phyloP scores from a whole-genome alignment of 2,113 vertebrate genomes.

The Accipiter virgatus region DNA sequence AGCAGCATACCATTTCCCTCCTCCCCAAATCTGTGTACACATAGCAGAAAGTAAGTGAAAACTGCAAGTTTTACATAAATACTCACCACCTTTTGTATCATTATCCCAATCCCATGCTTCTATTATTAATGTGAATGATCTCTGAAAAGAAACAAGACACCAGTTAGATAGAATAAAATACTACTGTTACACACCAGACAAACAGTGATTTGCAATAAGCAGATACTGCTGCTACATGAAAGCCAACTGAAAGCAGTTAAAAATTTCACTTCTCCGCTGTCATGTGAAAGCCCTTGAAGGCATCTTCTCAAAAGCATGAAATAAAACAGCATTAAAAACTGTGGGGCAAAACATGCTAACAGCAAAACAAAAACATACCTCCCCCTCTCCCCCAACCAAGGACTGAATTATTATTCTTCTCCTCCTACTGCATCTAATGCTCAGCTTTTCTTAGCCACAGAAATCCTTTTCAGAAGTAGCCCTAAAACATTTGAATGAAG shows the following conservation, averaged over 20 bases:
- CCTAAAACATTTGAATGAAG: neutral
- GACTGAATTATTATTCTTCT: neutral
- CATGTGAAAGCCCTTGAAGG: constrained; percentile 4
- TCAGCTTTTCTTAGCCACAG: neutral
- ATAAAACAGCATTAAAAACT: neutral
- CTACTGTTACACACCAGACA: neutral
- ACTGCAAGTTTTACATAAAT: neutral
- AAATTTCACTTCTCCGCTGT: neutral
- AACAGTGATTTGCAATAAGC: neutral
- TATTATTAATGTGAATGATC: constrained; percentile 89
- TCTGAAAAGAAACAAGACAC: constrained; percentile 73
- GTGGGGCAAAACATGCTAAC: neutral
- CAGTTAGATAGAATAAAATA: constrained; percentile 38
- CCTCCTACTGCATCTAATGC: neutral
- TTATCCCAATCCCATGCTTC: constrained; percentile 97
- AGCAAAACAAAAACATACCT: neutral
- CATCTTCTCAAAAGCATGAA: neutral
- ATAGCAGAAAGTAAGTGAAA: neutral
- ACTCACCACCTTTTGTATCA: constrained; percentile 85
- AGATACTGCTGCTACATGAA: neutral
- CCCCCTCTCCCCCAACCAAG: neutral
- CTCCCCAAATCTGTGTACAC: fast-evolving
- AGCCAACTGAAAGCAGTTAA: neutral
- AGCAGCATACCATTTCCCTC: neutral
- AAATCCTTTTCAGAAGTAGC: neutral